Evolutionary conservation across 2,888 invertebrate genomes (phyloP), one percentile per base, ranked within the genome.

Genomic region (Scaptomyza parva): DNA sequence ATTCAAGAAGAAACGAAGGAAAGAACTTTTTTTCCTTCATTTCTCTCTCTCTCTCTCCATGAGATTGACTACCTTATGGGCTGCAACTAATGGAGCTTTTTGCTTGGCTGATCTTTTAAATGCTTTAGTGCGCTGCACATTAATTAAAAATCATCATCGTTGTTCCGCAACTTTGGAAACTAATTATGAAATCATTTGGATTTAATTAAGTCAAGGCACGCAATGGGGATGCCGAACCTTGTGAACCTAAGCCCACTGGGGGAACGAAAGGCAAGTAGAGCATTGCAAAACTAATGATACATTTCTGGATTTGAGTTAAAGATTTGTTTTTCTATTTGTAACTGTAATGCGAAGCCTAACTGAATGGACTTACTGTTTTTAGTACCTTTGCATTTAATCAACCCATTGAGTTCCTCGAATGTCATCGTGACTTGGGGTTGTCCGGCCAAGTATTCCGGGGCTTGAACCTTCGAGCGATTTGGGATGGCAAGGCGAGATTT

Each of bases 361-460:
- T 33, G 17, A 43, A 43, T 39, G 28, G 12, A 40, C n/a, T 43
- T 30, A 35, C 30, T 35, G 18, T 40, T 11, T 39, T 18, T 43
- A 28, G 17, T 78, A 80, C 89, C 89, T 68, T 82, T 80, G 33
- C 78, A 55, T 59, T 82, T 88, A 59, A 87, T 70, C 28, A 84
- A 44, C 30, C 78, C 78, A 41, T 88, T 84, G 11, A 88, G 76
- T 3, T 84, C 70, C 5, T 87, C 88, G 37, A 88, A 84, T 4
- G 63, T 74, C 57, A 85, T 68, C 11, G 70, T 39, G 3, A 50
- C 64, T 61, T 71, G 69, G 2, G 70, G 45, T 5, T 43, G 39
- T 20, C 53, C 43, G 9, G 73, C 50, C 55, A 65, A 60, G 9
- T 58, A 26, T n/a, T 75, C 78, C 6, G 14, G 8, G 0, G 30